Conservation (phyloP, 2,113 vertebrate species). For the Mugil cephalus region DNA sequence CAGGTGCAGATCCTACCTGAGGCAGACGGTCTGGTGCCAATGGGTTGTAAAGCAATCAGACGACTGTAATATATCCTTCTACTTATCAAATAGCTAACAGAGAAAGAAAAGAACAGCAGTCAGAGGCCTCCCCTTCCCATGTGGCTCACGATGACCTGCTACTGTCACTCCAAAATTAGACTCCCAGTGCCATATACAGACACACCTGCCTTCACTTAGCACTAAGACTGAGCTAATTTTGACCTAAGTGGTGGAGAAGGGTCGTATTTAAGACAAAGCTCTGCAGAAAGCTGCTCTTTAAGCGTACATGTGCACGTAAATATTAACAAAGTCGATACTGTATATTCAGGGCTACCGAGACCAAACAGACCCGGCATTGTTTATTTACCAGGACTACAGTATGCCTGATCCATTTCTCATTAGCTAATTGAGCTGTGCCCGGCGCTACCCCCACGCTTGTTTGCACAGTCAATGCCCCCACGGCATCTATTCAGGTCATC, state of each 20-base stretch:
- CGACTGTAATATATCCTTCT: constrained; percentile 56
- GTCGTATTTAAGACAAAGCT: constrained; percentile 31
- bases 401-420: constrained; percentile 29
- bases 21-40: constrained; percentile 83
- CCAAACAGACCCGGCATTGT: constrained; percentile 15
- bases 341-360: constrained; percentile 1
- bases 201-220: constrained; percentile 29
- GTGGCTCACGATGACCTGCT: constrained; percentile 32
- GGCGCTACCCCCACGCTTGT: constrained; percentile 5
- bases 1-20: constrained; percentile 71
- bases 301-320: constrained; percentile 15
- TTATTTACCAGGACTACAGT: neutral
- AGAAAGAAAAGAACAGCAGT: constrained; percentile 25
- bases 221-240: constrained; percentile 39
- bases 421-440: constrained; percentile 50
- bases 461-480: neutral
- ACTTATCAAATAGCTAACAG: constrained; percentile 70
- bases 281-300: neutral
- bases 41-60: constrained; percentile 78
- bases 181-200: constrained; percentile 27
- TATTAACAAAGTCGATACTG: constrained; percentile 20
- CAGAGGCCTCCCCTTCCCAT: constrained; percentile 15
- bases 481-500: constrained; percentile 73
- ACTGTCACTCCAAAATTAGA: constrained; percentile 58
- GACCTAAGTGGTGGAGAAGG: constrained; percentile 30